A percentile compares a stretch with the other conserved stretches of the same genome.
phyloP scores from a whole-genome alignment of 1,140 invertebrate genomes.

The Ceratoteleas bidentatus region DNA sequence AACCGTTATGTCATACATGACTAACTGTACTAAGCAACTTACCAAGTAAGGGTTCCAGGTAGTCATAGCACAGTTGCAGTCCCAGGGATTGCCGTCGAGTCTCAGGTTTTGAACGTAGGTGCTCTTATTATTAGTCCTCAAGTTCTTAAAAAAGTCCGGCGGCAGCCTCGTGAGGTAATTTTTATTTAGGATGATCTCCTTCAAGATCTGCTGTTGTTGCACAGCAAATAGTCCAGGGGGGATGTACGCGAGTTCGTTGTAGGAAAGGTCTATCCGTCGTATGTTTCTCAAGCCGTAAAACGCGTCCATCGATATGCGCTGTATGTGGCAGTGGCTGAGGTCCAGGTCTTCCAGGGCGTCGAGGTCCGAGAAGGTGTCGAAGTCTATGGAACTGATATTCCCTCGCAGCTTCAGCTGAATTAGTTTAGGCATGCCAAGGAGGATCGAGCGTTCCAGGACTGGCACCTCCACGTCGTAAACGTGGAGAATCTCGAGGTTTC shows the following conservation, averaged over 20 bases:
- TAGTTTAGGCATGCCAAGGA: conserved; percentile 83
- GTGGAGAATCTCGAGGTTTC: conserved; percentile 81
- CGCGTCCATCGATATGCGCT: conserved; percentile 85
- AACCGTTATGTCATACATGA: no score
- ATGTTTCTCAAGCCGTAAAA: conserved; percentile 85
- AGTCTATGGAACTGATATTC: conserved; percentile 83
- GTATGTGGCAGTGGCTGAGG: conserved; percentile 84
- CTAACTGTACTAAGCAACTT: conserved; percentile 13
- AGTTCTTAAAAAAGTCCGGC: conserved; percentile 82
- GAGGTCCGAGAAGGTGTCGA: conserved; percentile 85
- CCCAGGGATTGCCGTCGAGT: conserved; percentile 86
- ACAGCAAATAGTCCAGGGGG: conserved; percentile 83
- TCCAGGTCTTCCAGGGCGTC: conserved; percentile 83
- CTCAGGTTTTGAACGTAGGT: conserved; percentile 79
- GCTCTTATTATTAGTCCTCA: conserved; percentile 74
- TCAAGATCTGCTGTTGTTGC: conserved; percentile 83
- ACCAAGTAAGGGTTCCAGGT: conserved; percentile 83
- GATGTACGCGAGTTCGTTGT: conserved; percentile 83
- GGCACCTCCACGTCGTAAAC: conserved; percentile 83
- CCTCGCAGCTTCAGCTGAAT: conserved; percentile 82
- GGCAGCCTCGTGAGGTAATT: conserved; percentile 84
- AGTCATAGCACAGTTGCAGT: conserved; percentile 85
- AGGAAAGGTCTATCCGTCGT: conserved; percentile 83
- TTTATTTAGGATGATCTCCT: conserved; percentile 84
- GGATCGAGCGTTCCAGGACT: conserved; percentile 83